phyloP scores from a whole-genome alignment of 2,113 vertebrate species.

The Lamprologus lemairii region DNA sequence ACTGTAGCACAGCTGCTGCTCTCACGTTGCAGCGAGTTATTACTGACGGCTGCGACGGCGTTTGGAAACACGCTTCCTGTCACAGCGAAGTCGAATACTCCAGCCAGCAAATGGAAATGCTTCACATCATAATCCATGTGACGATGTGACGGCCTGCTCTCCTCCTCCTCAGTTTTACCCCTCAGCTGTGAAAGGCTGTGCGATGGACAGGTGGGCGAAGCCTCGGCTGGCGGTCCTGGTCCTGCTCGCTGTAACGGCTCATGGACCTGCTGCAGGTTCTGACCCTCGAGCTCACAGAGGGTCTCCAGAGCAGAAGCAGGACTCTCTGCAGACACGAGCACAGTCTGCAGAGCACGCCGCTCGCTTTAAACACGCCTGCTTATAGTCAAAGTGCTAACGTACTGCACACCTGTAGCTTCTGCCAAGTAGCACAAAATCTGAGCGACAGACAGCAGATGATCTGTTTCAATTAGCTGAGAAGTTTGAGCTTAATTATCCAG shows the following conservation, averaged over 20 bases:
- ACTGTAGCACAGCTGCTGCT: background rate
- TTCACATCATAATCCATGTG: background rate
- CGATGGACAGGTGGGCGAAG: background rate
- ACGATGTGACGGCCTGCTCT: background rate
- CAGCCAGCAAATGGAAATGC: background rate
- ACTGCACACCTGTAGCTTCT: background rate
- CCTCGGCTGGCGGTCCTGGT: background rate
- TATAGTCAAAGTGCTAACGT: background rate
- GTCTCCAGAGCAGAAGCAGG: background rate
- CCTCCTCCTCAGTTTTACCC: background rate
- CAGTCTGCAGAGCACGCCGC: background rate
- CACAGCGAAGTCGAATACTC: background rate
- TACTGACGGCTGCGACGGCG: background rate
- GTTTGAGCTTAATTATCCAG: slow-evolving; percentile 13
- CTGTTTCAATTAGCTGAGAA: background rate
- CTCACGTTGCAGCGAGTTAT: background rate
- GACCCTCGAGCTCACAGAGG: background rate
- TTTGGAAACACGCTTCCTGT: background rate
- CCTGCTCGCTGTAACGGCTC: background rate
- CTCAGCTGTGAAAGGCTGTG: background rate
- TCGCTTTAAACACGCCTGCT: background rate
- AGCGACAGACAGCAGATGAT: background rate
- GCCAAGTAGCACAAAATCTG: background rate
- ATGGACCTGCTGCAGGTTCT: background rate
- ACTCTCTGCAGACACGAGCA: background rate